Percentiles rank a stretch among this genome's conserved stretches.
Evolutionary conservation across 2,113 vertebrate genomes (phyloP).

Genomic region (Pao palembangensis): DNA sequence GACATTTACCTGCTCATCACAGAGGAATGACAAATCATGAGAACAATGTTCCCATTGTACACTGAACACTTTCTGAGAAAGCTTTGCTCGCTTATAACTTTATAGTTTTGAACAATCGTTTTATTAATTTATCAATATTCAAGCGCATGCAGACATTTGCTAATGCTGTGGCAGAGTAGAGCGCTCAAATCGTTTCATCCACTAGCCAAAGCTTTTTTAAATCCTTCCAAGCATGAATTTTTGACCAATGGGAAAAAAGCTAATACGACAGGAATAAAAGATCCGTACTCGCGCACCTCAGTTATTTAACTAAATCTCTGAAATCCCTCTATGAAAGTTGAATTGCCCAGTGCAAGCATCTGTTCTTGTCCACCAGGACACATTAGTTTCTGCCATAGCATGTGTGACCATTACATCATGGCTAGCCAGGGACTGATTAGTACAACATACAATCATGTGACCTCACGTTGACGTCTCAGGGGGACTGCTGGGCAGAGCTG

Average conservation of each 20-base stretch:
- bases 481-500: conserved; percentile 32
- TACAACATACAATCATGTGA: conserved; percentile 46
- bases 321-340: conserved; percentile 58
- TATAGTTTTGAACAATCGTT: no score
- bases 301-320: conserved; percentile 62
- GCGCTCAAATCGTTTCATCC: conserved; percentile 55
- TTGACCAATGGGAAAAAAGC: conserved; percentile 58
- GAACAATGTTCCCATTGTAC: conserved; percentile 15
- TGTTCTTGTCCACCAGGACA: not conserved
- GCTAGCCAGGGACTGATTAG: conserved; percentile 15
- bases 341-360: conserved; percentile 19
- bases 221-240: conserved; percentile 62
- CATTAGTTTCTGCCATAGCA: conserved; percentile 35
- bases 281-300: conserved; percentile 45
- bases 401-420: conserved; percentile 61
- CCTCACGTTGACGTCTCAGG: conserved; percentile 31
- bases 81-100: conserved; percentile 1
- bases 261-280: conserved; percentile 51
- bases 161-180: conserved; percentile 46
- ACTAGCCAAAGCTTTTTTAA: conserved; percentile 64
- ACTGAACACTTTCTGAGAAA: conserved; percentile 10
- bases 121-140: no score
- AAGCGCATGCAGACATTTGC: not conserved
- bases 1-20: no score
- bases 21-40: no score